Evolutionary conservation across 2,797 vertebrate genomes (phyloP).

Genomic region (Fistularia commersonii): DNA sequence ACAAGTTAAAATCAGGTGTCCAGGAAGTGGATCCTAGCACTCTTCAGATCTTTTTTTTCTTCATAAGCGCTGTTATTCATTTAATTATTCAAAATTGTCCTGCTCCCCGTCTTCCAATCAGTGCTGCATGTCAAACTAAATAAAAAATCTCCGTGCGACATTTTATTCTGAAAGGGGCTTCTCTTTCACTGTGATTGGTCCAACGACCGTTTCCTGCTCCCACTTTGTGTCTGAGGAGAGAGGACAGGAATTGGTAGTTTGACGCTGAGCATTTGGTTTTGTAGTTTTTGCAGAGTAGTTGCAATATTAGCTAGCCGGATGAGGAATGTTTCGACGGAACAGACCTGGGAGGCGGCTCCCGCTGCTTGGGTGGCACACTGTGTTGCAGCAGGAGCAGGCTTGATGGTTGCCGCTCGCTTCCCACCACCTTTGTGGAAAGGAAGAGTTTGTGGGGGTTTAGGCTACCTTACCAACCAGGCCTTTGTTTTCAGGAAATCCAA

Average conservation of each 20-base stretch:
- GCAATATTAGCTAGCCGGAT: not conserved
- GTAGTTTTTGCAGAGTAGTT: not conserved
- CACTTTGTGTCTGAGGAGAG: constrained; percentile 27
- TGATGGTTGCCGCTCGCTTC: constrained; percentile 44
- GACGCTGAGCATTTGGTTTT: too few relatives aligned
- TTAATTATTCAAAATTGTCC: too few relatives aligned
- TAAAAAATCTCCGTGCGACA: not conserved
- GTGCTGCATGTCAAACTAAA: not conserved
- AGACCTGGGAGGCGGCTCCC: constrained; percentile 6
- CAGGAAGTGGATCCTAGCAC: too few relatives aligned
- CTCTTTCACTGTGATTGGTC: constrained; percentile 45
- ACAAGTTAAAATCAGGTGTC: too few relatives aligned
- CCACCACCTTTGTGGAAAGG: constrained; percentile 52
- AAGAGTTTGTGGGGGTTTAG: too few relatives aligned
- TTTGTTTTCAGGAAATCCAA: too few relatives aligned
- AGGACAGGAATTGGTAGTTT: too few relatives aligned
- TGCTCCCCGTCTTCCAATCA: too few relatives aligned
- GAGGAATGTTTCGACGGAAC: not conserved
- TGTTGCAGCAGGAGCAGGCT: constrained; percentile 58
- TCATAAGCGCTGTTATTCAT: too few relatives aligned
- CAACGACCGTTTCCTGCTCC: constrained; percentile 34
- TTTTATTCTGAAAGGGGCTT: constrained; percentile 2
- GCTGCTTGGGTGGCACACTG: constrained; percentile 32
- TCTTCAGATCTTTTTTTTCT: too few relatives aligned
- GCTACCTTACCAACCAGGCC: too few relatives aligned